A percentile compares a stretch with the other conserved stretches of the same genome.
These are phyloP conservation scores for Phymatocera aterrima DNA, from an alignment of 2,888 invertebrate species.

Conservation along the genomic window DNA sequence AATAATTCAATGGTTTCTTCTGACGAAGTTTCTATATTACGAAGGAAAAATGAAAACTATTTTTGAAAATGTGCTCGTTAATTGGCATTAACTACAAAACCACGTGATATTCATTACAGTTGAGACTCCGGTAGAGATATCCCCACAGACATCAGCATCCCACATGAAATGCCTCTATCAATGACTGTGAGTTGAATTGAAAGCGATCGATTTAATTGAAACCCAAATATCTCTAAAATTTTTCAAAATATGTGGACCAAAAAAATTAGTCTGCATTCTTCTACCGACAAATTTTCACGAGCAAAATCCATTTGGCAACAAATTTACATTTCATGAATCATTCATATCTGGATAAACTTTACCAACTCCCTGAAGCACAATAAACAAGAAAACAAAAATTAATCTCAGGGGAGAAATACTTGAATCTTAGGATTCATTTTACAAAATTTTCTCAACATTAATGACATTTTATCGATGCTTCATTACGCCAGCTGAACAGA, in stretches of 20 bases:
- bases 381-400: not conserved
- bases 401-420: not conserved
- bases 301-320: not conserved
- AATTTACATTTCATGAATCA: not conserved
- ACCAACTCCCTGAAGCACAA: not conserved
- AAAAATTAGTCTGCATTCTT: not conserved
- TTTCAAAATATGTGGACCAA: not conserved
- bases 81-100: not conserved
- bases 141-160: not conserved
- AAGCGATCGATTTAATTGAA: not conserved
- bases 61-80: slow-evolving; percentile 19
- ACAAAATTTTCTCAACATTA: not conserved
- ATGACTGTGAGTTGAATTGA: slow-evolving; percentile 17
- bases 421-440: not conserved
- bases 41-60: not conserved
- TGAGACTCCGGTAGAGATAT: not conserved
- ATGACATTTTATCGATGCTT: not conserved
- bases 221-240: not conserved
- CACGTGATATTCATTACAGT: not conserved
- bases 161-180: slow-evolving; percentile 17
- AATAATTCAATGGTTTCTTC: not conserved
- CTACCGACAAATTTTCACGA: not conserved
- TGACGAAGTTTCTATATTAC: no score
- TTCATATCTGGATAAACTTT: not conserved
- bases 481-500: slow-evolving; percentile 2